These are phyloP conservation scores for Protonemura montana DNA, from an alignment of 2,888 invertebrate genomes.

Conservation along the genomic window DNA sequence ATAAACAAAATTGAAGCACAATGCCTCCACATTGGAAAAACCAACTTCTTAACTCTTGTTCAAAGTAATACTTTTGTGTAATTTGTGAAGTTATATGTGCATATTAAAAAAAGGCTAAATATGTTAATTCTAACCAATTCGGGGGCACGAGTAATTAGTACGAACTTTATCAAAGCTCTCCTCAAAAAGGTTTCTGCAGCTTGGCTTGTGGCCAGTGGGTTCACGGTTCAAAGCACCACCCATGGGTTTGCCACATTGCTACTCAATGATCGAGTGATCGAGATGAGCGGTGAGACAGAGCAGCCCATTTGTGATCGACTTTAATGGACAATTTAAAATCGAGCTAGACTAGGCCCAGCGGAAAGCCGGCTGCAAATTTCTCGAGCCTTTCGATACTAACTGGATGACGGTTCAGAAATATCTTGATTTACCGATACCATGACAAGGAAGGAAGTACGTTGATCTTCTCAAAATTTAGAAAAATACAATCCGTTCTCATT, in stretches of 20 bases:
- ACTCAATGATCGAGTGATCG: neutral
- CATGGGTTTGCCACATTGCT: neutral
- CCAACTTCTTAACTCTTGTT: too few relatives aligned
- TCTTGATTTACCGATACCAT: neutral
- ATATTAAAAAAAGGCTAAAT: too few relatives aligned
- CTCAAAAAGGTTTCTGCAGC: neutral
- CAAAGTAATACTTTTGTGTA: too few relatives aligned
- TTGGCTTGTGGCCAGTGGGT: neutral
- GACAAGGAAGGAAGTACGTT: neutral
- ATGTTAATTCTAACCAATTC: too few relatives aligned
- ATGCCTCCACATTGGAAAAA: too few relatives aligned
- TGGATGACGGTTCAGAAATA: neutral
- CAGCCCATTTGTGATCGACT: neutral
- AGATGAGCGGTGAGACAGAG: neutral
- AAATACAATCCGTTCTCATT: neutral
- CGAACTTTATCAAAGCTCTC: neutral
- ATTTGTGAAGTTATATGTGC: too few relatives aligned
- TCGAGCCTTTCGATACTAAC: neutral
- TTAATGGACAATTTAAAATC: neutral
- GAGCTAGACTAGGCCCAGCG: neutral
- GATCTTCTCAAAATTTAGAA: slow-evolving; percentile 8
- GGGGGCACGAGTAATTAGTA: too few relatives aligned
- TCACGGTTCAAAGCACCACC: neutral
- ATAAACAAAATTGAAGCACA: too few relatives aligned
- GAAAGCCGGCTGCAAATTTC: neutral